Evolutionary conservation across 2,113 vertebrate species (phyloP).

Genomic region (Copsychus sechellarum): DNA sequence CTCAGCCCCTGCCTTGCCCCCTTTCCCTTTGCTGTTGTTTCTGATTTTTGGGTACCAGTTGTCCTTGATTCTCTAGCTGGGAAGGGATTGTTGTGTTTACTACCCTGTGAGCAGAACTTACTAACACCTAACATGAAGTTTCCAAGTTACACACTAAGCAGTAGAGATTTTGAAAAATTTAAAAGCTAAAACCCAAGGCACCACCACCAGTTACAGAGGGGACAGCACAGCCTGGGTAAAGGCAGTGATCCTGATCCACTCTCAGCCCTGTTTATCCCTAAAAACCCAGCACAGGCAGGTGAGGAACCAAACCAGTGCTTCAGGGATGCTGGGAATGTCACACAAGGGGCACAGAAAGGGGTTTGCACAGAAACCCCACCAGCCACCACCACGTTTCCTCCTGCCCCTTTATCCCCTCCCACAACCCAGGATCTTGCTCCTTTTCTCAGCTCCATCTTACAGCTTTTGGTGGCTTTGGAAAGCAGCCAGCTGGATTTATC

Average conservation of each 20-base stretch:
- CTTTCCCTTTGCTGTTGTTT: too few relatives aligned
- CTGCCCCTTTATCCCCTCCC: background rate
- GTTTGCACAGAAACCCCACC: too few relatives aligned
- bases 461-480: background rate
- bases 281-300: background rate
- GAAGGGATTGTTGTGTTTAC: too few relatives aligned
- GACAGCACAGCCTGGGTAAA: background rate
- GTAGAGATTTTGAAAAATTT: too few relatives aligned
- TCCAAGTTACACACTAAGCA: too few relatives aligned
- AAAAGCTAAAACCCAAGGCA: too few relatives aligned
- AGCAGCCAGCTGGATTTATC: background rate
- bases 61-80: too few relatives aligned
- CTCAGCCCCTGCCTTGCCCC: too few relatives aligned
- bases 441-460: background rate
- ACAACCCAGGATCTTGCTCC: background rate
- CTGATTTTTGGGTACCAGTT: too few relatives aligned
- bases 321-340: background rate
- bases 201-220: background rate
- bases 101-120: too few relatives aligned
- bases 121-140: too few relatives aligned
- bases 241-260: rapidly evolving
- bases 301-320: background rate
- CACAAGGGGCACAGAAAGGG: rapidly evolving
- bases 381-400: rapidly evolving
- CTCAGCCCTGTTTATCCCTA: rapidly evolving